These are phyloP conservation scores for Dasyprocta punctata DNA, from an alignment of 2,113 vertebrate genomes.

Conservation along the genomic window DNA sequence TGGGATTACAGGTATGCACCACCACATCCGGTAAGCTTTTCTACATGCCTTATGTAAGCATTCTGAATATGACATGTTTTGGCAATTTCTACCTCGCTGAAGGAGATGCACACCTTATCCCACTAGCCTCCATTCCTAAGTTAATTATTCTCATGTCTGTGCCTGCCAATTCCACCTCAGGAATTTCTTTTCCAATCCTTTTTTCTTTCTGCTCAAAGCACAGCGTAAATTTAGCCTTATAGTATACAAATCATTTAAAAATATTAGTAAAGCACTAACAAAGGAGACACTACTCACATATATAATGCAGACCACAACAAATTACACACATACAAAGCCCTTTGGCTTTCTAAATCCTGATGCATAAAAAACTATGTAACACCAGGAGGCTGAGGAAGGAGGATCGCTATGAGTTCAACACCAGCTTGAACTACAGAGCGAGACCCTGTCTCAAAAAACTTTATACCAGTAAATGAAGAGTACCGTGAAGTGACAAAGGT, in stretches of 20 bases:
- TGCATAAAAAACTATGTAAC: neutral
- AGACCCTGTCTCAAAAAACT: neutral
- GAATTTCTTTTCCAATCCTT: constrained; percentile 9
- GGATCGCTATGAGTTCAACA: neutral
- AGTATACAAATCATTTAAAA: neutral
- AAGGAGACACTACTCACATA: neutral
- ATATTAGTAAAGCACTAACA: constrained; percentile 2
- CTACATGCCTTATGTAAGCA: neutral
- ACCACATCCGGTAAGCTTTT: neutral
- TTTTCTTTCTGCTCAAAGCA: constrained; percentile 25
- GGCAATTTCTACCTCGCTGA: constrained; percentile 3
- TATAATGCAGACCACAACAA: neutral
- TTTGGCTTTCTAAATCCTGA: neutral
- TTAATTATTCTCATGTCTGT: neutral
- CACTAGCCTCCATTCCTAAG: neutral
- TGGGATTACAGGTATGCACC: too few relatives aligned
- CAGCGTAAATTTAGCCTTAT: neutral
- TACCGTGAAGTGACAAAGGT: neutral
- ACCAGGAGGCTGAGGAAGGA: neutral
- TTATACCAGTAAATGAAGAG: neutral
- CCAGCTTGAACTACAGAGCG: neutral
- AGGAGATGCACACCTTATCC: neutral
- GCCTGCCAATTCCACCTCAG: neutral
- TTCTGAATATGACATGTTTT: neutral
- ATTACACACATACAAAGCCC: neutral